Conservation (phyloP, 2,113 vertebrate genomes). For the Salvator merianae region DNA sequence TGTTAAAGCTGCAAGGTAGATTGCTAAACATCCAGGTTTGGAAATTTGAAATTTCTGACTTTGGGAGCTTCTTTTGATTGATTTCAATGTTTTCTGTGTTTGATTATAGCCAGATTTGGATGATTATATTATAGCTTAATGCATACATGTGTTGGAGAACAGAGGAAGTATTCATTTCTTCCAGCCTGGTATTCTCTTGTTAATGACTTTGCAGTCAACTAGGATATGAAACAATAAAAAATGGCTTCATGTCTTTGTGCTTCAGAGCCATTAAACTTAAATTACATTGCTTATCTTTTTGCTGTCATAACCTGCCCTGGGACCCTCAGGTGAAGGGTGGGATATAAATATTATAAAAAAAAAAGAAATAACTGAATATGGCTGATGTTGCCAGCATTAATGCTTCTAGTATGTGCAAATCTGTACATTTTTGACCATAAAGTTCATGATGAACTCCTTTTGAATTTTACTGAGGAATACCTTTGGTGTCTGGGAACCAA, state of each 20-base stretch:
- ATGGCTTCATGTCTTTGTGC: neutral
- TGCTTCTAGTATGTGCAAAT: neutral
- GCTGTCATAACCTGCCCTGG: neutral
- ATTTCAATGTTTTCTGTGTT: neutral
- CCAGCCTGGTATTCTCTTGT: too few species aligned
- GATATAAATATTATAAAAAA: neutral
- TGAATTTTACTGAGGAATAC: neutral
- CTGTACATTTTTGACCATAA: neutral
- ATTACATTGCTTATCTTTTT: neutral
- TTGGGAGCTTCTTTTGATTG: conserved; percentile 12
- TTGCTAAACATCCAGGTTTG: conserved; percentile 23
- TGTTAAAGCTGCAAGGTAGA: conserved; percentile 22
- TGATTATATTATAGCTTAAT: neutral
- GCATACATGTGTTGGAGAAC: neutral
- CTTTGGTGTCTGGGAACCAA: neutral
- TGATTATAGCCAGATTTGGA: neutral
- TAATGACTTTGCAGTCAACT: neutral
- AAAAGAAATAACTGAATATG: neutral
- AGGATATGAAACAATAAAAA: neutral
- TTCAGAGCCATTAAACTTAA: neutral
- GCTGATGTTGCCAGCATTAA: neutral
- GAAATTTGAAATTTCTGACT: conserved; percentile 19
- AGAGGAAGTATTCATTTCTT: too few species aligned
- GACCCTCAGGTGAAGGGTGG: too few species aligned
- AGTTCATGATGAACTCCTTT: neutral